Evolutionary conservation across 2,888 invertebrate species (phyloP).

Genomic region (Argyresthia goedartella): DNA sequence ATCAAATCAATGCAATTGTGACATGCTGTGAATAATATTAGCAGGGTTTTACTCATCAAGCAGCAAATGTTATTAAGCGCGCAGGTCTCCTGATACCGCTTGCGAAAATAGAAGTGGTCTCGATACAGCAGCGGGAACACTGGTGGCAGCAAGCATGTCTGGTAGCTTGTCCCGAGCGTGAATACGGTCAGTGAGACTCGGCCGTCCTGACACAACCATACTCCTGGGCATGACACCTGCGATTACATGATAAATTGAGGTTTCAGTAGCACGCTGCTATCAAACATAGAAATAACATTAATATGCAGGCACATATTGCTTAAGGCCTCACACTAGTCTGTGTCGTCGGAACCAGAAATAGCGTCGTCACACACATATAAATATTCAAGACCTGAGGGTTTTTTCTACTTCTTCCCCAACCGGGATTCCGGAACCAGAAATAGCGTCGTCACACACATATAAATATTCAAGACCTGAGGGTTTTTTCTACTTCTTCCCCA

Average conservation of each 20-base stretch:
- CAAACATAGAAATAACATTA: slow-evolving; percentile 1
- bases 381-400: no score
- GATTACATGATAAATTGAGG: neutral
- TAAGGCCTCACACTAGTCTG: no score
- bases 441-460: no score
- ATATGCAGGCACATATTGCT: no score
- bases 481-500: no score
- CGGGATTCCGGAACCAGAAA: no score
- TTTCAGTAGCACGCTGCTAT: neutral
- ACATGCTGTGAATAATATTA: neutral
- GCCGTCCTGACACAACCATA: slow-evolving; percentile 87
- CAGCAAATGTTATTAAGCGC: slow-evolving; percentile 55
- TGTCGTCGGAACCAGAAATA: no score
- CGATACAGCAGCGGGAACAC: slow-evolving; percentile 79
- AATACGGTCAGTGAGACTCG: slow-evolving; percentile 78
- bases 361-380: no score
- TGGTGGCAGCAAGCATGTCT: slow-evolving; percentile 76
- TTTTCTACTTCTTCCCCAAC: no score
- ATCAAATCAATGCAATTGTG: no score
- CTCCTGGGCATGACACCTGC: slow-evolving; percentile 87
- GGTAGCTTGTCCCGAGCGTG: slow-evolving; percentile 76
- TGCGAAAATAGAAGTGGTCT: slow-evolving; percentile 78
- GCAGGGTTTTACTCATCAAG: slow-evolving; percentile 42
- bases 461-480: no score
- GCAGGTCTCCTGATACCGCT: slow-evolving; percentile 46